A percentile compares a stretch with the other conserved stretches of the same genome.
Conservation (phyloP, 2,113 vertebrate species). For the Pleuronectes platessa region DNA sequence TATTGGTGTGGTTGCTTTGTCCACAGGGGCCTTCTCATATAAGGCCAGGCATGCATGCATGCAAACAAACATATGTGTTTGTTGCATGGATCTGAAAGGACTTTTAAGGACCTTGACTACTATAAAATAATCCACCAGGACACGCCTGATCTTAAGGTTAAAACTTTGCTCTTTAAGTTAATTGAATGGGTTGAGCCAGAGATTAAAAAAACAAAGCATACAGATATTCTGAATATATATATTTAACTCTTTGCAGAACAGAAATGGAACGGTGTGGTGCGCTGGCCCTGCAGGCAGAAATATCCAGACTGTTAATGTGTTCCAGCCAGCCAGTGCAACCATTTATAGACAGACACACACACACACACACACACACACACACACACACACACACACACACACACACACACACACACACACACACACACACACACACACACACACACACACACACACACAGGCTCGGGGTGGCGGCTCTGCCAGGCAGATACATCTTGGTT, state of each 20-base stretch:
- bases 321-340: slow-evolving; percentile 25
- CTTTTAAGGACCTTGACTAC: neutral
- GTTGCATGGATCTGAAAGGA: neutral
- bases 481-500: slow-evolving; percentile 80
- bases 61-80: slow-evolving; percentile 20
- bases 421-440: slow-evolving; percentile 12
- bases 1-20: slow-evolving; percentile 17
- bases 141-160: neutral
- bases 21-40: slow-evolving; percentile 35
- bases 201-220: neutral
- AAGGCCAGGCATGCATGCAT: neutral
- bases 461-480: slow-evolving; percentile 60
- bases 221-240: neutral
- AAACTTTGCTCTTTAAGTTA: neutral
- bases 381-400: slow-evolving; percentile 11
- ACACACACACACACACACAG: slow-evolving; percentile 22
- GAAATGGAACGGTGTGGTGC: neutral
- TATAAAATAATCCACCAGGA: neutral
- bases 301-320: slow-evolving; percentile 27
- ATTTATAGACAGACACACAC: slow-evolving; percentile 18
- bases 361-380: slow-evolving; percentile 12
- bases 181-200: neutral
- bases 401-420: slow-evolving; percentile 15
- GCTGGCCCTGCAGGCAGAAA: slow-evolving; percentile 17
- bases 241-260: neutral